Percentiles rank a stretch among this genome's conserved stretches.
Conservation (phyloP, 2,113 vertebrate species). For the Marcusenius ussheri region DNA sequence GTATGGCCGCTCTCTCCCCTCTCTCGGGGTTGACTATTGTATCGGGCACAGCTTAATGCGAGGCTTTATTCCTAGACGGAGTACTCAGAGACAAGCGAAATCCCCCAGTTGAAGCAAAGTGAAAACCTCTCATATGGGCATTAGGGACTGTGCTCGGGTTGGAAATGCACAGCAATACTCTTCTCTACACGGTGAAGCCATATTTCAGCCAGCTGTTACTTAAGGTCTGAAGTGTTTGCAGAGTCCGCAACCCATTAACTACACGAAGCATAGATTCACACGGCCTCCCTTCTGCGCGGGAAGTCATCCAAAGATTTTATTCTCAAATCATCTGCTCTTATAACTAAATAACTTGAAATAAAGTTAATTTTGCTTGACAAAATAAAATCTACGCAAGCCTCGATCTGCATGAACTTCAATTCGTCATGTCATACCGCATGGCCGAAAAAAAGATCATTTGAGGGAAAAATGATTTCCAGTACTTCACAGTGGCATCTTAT, state of each 20-base stretch:
- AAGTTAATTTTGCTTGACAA: not conserved
- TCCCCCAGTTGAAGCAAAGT: constrained; percentile 32
- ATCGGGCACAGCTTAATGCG: constrained; percentile 45
- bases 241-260: not conserved
- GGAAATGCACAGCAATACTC: constrained; percentile 17
- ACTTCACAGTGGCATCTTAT: constrained; percentile 46
- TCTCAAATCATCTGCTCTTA: not conserved
- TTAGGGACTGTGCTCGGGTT: not conserved
- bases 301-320: not conserved
- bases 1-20: constrained; percentile 9
- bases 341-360: not conserved
- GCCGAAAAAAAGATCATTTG: constrained; percentile 21
- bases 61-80: constrained; percentile 6
- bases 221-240: constrained; percentile 18
- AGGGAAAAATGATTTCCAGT: constrained; percentile 42
- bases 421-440: not conserved
- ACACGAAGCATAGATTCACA: not conserved
- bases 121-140: constrained; percentile 29
- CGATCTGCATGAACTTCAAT: not conserved
- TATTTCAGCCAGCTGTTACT: constrained; percentile 13
- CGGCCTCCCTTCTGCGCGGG: not conserved
- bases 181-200: constrained; percentile 33
- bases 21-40: constrained; percentile 36
- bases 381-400: not conserved
- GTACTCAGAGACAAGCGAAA: constrained; percentile 43